Percentiles rank a stretch among this genome's conserved stretches.
phyloP scores from a whole-genome alignment of 1,140 invertebrate species.

The Bombyx mori region DNA sequence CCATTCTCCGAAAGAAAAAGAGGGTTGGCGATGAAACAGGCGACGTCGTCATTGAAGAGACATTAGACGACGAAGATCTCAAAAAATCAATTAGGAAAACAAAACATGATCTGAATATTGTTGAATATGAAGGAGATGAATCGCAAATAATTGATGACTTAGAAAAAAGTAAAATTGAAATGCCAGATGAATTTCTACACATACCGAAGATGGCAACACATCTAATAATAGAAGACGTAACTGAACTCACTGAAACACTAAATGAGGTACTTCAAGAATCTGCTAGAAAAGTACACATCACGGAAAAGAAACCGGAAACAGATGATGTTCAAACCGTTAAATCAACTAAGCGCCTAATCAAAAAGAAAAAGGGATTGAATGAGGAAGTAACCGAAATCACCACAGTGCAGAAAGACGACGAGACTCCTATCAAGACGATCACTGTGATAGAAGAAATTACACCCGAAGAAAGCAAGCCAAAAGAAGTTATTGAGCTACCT shows the following conservation, averaged over 20 bases:
- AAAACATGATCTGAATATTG: slow-evolving; percentile 42
- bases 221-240: slow-evolving; percentile 50
- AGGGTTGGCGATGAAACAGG: slow-evolving; percentile 24
- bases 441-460: slow-evolving; percentile 16
- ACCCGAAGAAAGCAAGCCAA: slow-evolving; percentile 5
- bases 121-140: slow-evolving; percentile 53
- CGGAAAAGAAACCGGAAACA: slow-evolving; percentile 52
- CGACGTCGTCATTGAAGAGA: slow-evolving; percentile 67
- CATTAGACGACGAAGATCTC: slow-evolving; percentile 46
- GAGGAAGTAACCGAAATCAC: slow-evolving; percentile 48
- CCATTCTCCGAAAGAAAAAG: slow-evolving; percentile 63
- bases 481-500: slow-evolving; percentile 36
- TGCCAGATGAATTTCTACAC: slow-evolving; percentile 45
- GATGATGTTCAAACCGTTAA: slow-evolving; percentile 2
- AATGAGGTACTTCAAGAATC: slow-evolving; percentile 47
- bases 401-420: slow-evolving; percentile 60
- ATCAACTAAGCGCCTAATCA: slow-evolving; percentile 18
- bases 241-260: slow-evolving; percentile 38
- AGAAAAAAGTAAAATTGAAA: slow-evolving; percentile 44
- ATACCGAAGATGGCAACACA: slow-evolving; percentile 38
- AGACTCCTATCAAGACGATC: slow-evolving; percentile 43
- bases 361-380: slow-evolving; percentile 39
- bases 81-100: slow-evolving; percentile 9
- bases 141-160: slow-evolving; percentile 9
- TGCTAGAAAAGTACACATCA: too few species aligned